Base-by-base conservation (phyloP, 2,113 vertebrate species). In the Nicator chloris region DNA sequence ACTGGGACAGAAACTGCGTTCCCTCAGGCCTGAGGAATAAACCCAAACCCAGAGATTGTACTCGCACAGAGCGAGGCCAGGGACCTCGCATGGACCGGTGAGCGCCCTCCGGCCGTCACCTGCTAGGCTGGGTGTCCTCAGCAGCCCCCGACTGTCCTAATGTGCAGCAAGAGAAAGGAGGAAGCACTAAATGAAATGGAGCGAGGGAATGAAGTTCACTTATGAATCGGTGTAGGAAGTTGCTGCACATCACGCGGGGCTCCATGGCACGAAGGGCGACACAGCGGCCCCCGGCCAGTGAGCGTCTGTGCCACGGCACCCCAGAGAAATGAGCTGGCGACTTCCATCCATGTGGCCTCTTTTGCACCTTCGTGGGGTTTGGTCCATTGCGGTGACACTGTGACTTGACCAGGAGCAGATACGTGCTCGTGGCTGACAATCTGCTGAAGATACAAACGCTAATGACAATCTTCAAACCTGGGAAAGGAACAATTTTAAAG, bases 1-100 rank as follows among this genome's bases (percentile, higher is more conserved):
- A 0, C 1, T 15, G 40, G 13, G 8, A 8, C 4, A 9, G 39
- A 28, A 50, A 6, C 0, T 1, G 2, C 1, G 0, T 33, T 77
- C 6, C 9, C 31, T 27, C 40, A 17, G 16, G 21, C 37, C 16
- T 8, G 8, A 39, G 35, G n/a, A 56, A 21, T 20, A 13, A 69
- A 17, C 15, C 18, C 26, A 14, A 44, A 28, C 15, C 3, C 31
- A 14, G 33, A 31, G 28, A 15, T 28, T 6, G 31, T 11, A 7
- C 24, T 3, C 17, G 10, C 13, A 11, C 5, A 31, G 31, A 17
- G 40, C 1, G 8, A 30, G 53, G 13, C 13, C 31, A 4, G n/a
- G 21, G 9, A 7, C n/a, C 9, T 24, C 14, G 9, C 53, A 20
- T 45, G 6, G 11, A 13, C 8, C 0, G 4, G 7, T 13, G 12